phyloP scores from a whole-genome alignment of 2,888 invertebrate genomes.

The Schizotus pectinicornis region DNA sequence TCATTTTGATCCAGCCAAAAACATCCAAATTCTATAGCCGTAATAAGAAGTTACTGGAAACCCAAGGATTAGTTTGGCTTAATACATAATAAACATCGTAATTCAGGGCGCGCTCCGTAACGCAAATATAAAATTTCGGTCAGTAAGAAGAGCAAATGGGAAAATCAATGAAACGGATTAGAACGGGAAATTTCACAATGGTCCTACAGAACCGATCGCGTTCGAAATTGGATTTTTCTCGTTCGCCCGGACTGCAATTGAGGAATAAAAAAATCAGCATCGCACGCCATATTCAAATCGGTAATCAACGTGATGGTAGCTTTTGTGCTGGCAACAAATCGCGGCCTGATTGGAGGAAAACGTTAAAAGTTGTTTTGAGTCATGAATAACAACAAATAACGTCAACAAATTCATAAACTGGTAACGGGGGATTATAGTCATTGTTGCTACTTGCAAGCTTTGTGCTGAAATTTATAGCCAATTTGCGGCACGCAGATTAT shows the following conservation, averaged over 20 bases:
- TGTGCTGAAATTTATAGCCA: no score
- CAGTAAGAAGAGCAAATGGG: neutral
- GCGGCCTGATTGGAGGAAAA: no score
- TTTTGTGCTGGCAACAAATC: no score
- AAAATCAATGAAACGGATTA: neutral
- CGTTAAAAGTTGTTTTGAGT: no score
- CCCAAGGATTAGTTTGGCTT: neutral
- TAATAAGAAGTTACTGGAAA: conserved; percentile 1
- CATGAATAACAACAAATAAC: no score
- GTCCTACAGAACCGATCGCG: neutral
- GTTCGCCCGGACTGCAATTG: neutral
- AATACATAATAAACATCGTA: conserved; percentile 7
- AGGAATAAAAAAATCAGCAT: no score
- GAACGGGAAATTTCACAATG: neutral
- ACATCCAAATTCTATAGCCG: neutral
- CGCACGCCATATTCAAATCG: no score
- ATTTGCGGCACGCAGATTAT: no score
- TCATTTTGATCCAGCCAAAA: conserved; percentile 4
- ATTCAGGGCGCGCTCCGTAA: neutral
- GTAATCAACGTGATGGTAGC: no score
- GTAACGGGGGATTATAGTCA: no score
- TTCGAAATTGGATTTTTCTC: neutral
- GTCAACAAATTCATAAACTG: no score
- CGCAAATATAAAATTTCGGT: conserved; percentile 9
- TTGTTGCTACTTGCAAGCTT: no score